Conservation (phyloP, 2,113 vertebrate genomes). For the Nycticorax nycticorax region DNA sequence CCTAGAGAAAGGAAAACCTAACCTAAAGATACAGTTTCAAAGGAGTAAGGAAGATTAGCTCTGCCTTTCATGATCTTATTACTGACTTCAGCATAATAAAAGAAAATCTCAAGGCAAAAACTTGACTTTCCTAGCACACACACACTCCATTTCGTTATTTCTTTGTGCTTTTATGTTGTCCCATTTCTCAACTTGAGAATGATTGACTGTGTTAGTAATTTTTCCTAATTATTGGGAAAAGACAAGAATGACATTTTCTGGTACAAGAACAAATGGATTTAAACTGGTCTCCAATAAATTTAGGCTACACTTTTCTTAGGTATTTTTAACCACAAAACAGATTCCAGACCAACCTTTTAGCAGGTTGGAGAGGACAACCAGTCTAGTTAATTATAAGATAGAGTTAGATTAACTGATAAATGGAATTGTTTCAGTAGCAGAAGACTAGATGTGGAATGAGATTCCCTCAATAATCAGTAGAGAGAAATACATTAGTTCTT, state of each 20-base stretch:
- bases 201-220: background rate
- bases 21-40: slow-evolving; percentile 10
- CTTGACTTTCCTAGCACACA: background rate
- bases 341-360: background rate
- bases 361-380: background rate
- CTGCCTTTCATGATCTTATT: slow-evolving; percentile 7
- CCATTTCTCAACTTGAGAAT: background rate
- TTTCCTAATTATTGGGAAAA: slow-evolving; percentile 13
- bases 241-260: background rate
- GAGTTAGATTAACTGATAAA: background rate
- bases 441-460: background rate
- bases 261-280: background rate
- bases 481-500: background rate
- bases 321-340: background rate
- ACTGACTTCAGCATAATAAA: background rate
- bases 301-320: background rate
- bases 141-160: background rate
- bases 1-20: background rate
- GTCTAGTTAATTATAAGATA: background rate
- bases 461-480: background rate
- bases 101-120: background rate
- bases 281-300: background rate
- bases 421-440: background rate
- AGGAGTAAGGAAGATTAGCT: background rate
- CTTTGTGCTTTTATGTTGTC: slow-evolving; percentile 9